These are phyloP conservation scores for Thalpophila matura DNA, from an alignment of 2,888 invertebrate species.

Conservation along the genomic window DNA sequence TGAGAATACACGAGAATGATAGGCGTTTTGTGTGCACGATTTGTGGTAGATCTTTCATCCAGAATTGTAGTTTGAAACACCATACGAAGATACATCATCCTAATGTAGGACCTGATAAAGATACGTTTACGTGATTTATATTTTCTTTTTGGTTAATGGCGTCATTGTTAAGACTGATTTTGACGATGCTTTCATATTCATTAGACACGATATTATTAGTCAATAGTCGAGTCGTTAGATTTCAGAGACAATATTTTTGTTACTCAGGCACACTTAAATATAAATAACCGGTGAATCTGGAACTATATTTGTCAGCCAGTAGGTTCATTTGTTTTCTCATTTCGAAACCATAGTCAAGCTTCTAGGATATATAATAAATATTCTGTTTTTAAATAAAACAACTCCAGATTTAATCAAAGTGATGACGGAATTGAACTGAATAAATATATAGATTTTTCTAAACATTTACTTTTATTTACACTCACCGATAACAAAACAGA, in stretches of 20 bases:
- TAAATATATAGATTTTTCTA: constrained; percentile 47
- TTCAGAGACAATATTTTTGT: neutral
- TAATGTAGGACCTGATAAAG: constrained; percentile 44
- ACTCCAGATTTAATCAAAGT: neutral
- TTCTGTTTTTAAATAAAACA: neutral
- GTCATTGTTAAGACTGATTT: constrained; percentile 14
- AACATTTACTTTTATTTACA: constrained; percentile 35
- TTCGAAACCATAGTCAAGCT: neutral
- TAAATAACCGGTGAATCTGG: no score
- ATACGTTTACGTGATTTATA: constrained; percentile 39
- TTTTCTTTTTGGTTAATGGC: neutral
- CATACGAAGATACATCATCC: constrained; percentile 84
- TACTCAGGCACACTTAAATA: neutral
- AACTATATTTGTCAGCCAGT: neutral
- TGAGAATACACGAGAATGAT: constrained; percentile 84
- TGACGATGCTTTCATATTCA: neutral
- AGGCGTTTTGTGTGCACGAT: constrained; percentile 80
- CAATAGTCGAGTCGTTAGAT: neutral
- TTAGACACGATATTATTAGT: rapidly evolving
- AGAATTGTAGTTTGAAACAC: constrained; percentile 84
- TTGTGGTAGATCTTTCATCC: constrained; percentile 82
- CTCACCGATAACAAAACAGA: constrained; percentile 1
- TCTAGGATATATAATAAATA: neutral
- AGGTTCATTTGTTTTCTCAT: neutral
- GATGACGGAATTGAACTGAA: constrained; percentile 34